Percentiles rank a stretch among this genome's conserved stretches.
Evolutionary conservation across 2,113 vertebrate species (phyloP).

Genomic region (Serinus canaria): DNA sequence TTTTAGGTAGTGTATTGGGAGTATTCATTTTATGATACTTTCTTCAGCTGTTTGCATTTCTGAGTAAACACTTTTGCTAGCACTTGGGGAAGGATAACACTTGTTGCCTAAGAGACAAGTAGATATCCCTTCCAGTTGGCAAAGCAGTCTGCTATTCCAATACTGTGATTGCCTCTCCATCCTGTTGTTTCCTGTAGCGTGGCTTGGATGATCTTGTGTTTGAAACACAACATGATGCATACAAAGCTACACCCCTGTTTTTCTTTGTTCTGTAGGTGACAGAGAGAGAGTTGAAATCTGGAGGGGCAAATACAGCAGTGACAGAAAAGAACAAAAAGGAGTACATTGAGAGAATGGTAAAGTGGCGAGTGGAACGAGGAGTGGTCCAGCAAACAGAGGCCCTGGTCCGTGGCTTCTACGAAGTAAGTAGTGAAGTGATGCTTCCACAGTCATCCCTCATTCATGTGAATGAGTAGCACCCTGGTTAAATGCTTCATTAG

Average conservation of each 20-base stretch:
- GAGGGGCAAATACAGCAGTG: constrained; percentile 93
- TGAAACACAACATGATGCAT: neutral
- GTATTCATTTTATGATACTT: neutral
- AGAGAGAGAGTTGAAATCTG: constrained; percentile 94
- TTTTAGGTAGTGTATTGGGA: neutral
- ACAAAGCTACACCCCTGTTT: neutral
- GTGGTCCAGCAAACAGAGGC: constrained; percentile 95
- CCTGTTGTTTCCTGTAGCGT: neutral
- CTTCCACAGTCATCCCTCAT: neutral
- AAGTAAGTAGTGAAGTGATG: constrained; percentile 75
- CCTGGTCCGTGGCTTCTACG: constrained; percentile 93
- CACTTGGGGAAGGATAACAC: neutral
- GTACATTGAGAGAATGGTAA: constrained; percentile 97
- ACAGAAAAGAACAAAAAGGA: constrained; percentile 99
- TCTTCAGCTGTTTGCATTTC: neutral
- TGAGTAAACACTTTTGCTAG: neutral
- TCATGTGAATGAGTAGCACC: neutral
- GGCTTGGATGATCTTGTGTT: neutral
- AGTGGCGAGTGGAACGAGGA: constrained; percentile 93
- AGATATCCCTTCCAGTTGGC: neutral
- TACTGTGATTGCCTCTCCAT: neutral
- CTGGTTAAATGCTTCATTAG: neutral
- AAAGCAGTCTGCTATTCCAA: neutral
- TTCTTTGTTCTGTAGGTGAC: constrained; percentile 81
- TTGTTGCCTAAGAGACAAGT: neutral